Evolutionary conservation across 2,797 vertebrate species (phyloP), one percentile per base, ranked within the genome.

Genomic region (Enteromius mattozi): DNA sequence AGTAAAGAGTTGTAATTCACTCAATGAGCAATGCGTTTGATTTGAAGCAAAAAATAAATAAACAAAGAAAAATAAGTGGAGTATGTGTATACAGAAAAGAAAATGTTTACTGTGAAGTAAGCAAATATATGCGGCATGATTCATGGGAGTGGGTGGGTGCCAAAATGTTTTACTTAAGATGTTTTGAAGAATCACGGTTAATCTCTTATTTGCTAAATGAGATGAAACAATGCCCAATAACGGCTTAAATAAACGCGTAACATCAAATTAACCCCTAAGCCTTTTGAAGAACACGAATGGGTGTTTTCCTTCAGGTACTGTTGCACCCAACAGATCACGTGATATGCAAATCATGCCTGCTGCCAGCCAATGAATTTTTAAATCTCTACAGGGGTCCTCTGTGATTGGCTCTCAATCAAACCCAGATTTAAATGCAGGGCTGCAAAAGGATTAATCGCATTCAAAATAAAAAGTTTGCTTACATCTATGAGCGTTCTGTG

Each of bases 341-440:
- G 33, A 56, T 65, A 37, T 72, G 24, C 80, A 45, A 13, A 70
- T 4, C 33, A 4, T 1, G 27, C 27, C 42, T 65, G 61, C 33
- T 3, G 35, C 82, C 72, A 78, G 30, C 72, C 82, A 76, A 77
- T 69, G 12, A 35, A 65, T 14, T 19, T 8, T 68, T 51, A 1
- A 66, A 66, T 63, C 42, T 40, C 81, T 40, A 51, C 71, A 47
- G 19, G 42, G 81, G n/a, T 51, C 66, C 59, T 37, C 80, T 63
- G 59, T 17, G n/a, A 75, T 75, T 82, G 82, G 35, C 47, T 83
- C 35, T 17, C 40, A 66, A 82, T 51, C 33, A 33, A 71, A 80
- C 30, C 27, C 59, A 45, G 24, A 56, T 77, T 76, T 54, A 68
- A 68, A 42, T n/a, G 63, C 5, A 24, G n/a, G n/a, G 56, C n/a